These are phyloP conservation scores for Tiliqua scincoides DNA, from an alignment of 2,113 vertebrate species.

Conservation along the genomic window DNA sequence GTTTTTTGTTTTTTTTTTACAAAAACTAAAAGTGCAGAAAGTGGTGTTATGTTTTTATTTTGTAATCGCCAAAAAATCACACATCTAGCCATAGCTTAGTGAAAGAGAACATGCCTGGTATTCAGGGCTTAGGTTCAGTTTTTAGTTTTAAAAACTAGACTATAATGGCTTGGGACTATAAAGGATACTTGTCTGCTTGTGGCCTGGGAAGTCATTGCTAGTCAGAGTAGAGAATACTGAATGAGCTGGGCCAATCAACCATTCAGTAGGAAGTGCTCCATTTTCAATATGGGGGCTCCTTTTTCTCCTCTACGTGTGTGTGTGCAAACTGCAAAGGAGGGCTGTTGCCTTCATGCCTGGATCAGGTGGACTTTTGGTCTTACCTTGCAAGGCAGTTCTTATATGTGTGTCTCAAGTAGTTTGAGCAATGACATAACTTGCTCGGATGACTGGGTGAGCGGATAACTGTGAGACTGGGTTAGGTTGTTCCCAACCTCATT, in stretches of 20 bases:
- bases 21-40: too few relatives aligned
- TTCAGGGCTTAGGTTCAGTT: background rate
- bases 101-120: too few relatives aligned
- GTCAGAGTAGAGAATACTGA: background rate
- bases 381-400: background rate
- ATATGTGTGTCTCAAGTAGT: background rate
- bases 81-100: too few relatives aligned
- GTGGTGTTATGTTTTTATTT: too few relatives aligned
- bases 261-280: background rate
- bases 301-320: background rate
- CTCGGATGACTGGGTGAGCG: background rate
- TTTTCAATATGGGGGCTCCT: background rate
- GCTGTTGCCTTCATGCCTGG: background rate
- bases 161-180: too few relatives aligned
- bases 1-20: too few relatives aligned
- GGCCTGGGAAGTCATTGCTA: background rate
- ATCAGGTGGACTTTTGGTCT: background rate
- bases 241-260: background rate
- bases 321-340: too few relatives aligned
- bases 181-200: too few relatives aligned
- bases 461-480: background rate
- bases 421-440: background rate
- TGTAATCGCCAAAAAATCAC: too few relatives aligned
- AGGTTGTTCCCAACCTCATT: background rate
- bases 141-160: too few relatives aligned